A percentile compares a stretch with the other conserved stretches of the same genome.
These are phyloP conservation scores for Arge pagana DNA, from an alignment of 2,888 invertebrate species.

Conservation along the genomic window DNA sequence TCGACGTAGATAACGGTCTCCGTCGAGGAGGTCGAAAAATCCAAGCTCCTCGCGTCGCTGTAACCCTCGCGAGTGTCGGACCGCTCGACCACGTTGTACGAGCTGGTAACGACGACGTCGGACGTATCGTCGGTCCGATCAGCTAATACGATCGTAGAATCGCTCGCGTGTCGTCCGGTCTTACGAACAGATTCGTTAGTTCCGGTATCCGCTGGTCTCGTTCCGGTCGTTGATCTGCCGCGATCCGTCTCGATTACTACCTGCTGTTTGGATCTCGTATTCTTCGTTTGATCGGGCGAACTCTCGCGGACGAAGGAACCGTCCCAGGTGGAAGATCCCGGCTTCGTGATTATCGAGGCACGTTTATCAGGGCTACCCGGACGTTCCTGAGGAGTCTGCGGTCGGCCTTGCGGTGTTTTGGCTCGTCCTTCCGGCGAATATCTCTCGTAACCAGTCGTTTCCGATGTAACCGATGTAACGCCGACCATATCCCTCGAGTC, in stretches of 20 bases:
- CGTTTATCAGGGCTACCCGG: conserved; percentile 6
- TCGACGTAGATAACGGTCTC: conserved; percentile 12
- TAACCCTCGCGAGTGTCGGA: conserved; percentile 3
- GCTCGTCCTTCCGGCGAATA: conserved; percentile 18
- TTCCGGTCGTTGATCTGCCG: conserved; percentile 8
- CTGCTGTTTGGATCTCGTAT: conserved; percentile 22
- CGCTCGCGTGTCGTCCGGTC: conserved; percentile 30
- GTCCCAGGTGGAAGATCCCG: conserved; percentile 16
- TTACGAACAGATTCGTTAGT: conserved; percentile 19
- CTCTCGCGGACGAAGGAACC: conserved; percentile 14
- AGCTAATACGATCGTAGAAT: conserved; percentile 35
- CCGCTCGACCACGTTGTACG: conserved; percentile 37
- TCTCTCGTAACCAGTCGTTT: conserved; percentile 29
- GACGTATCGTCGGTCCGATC: conserved; percentile 21
- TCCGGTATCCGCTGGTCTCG: conserved; percentile 16
- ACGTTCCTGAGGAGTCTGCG: not conserved
- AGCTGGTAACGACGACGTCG: conserved; percentile 29
- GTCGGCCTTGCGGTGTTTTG: no score
- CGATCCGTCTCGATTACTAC: conserved; percentile 11
- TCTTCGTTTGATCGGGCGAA: conserved; percentile 25
- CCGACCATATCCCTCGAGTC: conserved; percentile 38
- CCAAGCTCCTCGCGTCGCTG: conserved; percentile 8
- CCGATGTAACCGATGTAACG: conserved; percentile 33
- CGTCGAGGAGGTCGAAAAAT: conserved; percentile 11
- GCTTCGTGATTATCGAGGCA: conserved; percentile 11